Evolutionary conservation across 2,113 vertebrate genomes (phyloP), one percentile per base, ranked within the genome.

Genomic region (Coptodon bakossiorum): DNA sequence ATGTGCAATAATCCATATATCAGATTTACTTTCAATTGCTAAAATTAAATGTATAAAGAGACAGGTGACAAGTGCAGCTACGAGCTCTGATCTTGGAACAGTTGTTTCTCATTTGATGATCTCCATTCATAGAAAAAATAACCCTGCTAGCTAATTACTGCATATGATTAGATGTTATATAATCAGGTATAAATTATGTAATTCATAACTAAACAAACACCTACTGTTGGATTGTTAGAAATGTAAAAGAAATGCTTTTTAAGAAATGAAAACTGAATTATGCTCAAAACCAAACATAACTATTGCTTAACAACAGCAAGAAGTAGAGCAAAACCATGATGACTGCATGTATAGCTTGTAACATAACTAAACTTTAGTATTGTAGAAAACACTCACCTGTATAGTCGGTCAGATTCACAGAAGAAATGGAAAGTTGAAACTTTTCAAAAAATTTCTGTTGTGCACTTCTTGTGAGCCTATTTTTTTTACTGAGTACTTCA

Each of bases 381-480:
- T 45, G 29, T 17, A 9, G 10, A 14, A 29, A n/a, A 84, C 4
- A 89, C 92, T 94, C 87, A 93, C 94, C 93, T 48, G 8, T 6
- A 76, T 2, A 36, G 66, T 43, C 8, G 4, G 5, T 73, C 7
- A 73, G 3, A 73, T 22, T 63, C 2, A 81, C 54, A 82, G 19
- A 43, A 3, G 5, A 52, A 38, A 34, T 5, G 13, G 5, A 54
- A 85, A 54, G 12, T 31, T 9, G 2, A 56, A 85, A 7, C 16
- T 4, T 27, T 83, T 19, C 16, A 52, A 52, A 6, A 45, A 29
- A 56, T 52, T 80, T 45, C 36, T 48, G 13, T 29, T 59, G 29
- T 2, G 10, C 9, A 22, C 29, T 50, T 81, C 40, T 66, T 53
- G 12, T 11, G 10, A 11, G 45, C 16, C 24, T 48, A 7, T 34